Evolutionary conservation across 1,140 invertebrate genomes (phyloP).

Genomic region (Zelostemma sp.): DNA sequence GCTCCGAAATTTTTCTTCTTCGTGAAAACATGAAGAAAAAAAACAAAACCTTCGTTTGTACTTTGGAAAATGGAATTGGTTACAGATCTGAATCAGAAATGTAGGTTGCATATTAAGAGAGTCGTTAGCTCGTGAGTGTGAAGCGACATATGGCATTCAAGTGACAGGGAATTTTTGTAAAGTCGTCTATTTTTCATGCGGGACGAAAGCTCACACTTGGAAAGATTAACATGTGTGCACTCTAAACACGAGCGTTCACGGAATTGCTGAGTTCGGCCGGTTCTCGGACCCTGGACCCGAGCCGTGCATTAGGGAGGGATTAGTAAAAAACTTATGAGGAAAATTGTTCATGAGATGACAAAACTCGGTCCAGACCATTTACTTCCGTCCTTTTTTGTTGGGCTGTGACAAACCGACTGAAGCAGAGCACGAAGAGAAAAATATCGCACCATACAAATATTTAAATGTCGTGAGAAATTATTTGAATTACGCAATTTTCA

Average conservation of each 20-base stretch:
- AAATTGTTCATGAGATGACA: constrained; percentile 40
- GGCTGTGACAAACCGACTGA: constrained; percentile 5
- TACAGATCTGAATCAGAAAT: not conserved
- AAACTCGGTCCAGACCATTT: constrained; percentile 6
- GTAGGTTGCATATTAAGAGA: not conserved
- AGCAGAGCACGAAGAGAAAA: constrained; percentile 5
- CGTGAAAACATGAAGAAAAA: too few relatives aligned
- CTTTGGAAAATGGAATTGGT: too few relatives aligned
- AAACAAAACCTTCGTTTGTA: too few relatives aligned
- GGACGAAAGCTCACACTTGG: constrained; percentile 1
- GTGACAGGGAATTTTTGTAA: constrained; percentile 39
- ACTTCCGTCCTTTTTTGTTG: constrained; percentile 39
- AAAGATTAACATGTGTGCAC: constrained; percentile 23
- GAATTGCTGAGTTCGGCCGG: constrained; percentile 36
- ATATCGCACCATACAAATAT: not conserved
- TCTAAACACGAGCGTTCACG: constrained; percentile 26
- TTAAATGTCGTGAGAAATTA: not conserved
- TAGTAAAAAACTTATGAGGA: constrained; percentile 5
- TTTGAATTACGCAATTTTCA: not conserved
- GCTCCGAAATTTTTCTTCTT: too few relatives aligned
- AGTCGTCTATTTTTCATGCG: constrained; percentile 10
- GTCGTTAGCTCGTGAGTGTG: constrained; percentile 39
- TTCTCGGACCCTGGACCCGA: constrained; percentile 8
- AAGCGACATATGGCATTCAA: constrained; percentile 48
- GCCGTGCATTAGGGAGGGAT: not conserved